Base-by-base conservation (phyloP, 1,140 invertebrate species). In the Druon quercuslanigerum region DNA sequence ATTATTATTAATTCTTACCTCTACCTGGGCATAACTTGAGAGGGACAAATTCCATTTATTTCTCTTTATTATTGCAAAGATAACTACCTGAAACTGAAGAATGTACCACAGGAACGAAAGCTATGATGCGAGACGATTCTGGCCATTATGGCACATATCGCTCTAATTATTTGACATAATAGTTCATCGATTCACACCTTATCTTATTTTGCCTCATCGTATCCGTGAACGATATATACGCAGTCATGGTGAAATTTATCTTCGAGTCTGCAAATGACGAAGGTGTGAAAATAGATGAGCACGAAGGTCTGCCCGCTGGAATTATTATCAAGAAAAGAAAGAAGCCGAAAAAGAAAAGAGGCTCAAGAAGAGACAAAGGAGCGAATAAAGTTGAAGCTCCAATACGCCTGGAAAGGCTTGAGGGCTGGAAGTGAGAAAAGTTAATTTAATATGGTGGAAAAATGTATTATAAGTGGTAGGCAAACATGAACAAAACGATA, bases 231-330 rank as follows among this genome's bases (percentile, higher is more conserved):
- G 14, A 66, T 66, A 40, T 66, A 40, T 66, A 66, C 4, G 3
- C 33, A 8, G 25, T 5, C 4, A 2, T n/a, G 13, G n/a, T 33
- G n/a, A 66, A 66, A 66, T 66, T 66, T 46, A 66, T 66, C 60
- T n/a, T 20, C 40, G 60, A 5, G 33, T n/a, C 25, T 66, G 25
- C 60, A 33, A 33, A 66, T 66, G 60, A 66, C 60, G 46, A 33
- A 25, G 60, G 60, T 66, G 60, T 14, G 25, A 66, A 66, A 66
- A 66, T 66, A 66, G 60, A 66, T 66, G 60, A 66, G 25, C 60
- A 33, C 25, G 60, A 66, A 66, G 60, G 20, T 66, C 17, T 40
- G 16, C 60, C 13, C 2, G 4, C 40, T 66, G 33, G 16, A n/a
- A 66, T 66, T 66, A 66, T 40, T 14, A 66, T 33, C 4, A 12